Base-by-base conservation (phyloP, 2,797 vertebrate genomes). In the Scolopax rusticola region DNA sequence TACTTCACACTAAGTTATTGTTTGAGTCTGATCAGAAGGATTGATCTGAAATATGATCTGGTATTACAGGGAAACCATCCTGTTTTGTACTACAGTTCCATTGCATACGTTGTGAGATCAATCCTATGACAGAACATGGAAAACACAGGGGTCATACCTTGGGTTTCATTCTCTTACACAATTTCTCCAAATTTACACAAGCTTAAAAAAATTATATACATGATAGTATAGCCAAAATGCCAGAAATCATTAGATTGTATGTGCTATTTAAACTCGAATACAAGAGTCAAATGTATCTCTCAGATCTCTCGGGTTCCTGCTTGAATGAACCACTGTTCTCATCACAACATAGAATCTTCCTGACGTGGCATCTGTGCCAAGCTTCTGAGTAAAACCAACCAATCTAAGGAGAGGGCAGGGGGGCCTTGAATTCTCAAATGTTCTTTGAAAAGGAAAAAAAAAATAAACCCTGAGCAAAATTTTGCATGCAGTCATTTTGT, bases 381-480 rank as follows among this genome's bases (percentile, higher is more conserved):
- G 12, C 47, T 71, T 67, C 38, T 27, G 14, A 45, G 36, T 56
- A 27, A 87, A 87, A 67, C 11, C 20, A 73, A 28, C 18, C 38
- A 30, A 57, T 18, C 47, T 48, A 74, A 50, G 23, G 10, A 65
- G 47, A 65, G 12, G 7, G 9, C 21, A 75, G 63, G 40, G 48
- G 5, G 77, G 13, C 11, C 17, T 64, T 78, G 45, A 68, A 78
- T 48, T 73, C 28, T 38, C 27, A 74, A 60, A 45, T 15, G 16
- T 65, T 69, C 32, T 85, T 63, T 57, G 19, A 33, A 89, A 82
- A 71, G 33, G 7, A 67, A 54, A 45, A 67, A 48, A 43, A 68
- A 38, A 0, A 28, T 0, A 36, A 53, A 9, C 7, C 6, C 25
- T 8, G 5, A 69, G 15, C 5, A 67, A 67, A 73, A 89, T 73